A percentile compares a stretch with the other conserved stretches of the same genome.
Conservation (phyloP, 2,888 invertebrate species). For the Cheilosia pagana region DNA sequence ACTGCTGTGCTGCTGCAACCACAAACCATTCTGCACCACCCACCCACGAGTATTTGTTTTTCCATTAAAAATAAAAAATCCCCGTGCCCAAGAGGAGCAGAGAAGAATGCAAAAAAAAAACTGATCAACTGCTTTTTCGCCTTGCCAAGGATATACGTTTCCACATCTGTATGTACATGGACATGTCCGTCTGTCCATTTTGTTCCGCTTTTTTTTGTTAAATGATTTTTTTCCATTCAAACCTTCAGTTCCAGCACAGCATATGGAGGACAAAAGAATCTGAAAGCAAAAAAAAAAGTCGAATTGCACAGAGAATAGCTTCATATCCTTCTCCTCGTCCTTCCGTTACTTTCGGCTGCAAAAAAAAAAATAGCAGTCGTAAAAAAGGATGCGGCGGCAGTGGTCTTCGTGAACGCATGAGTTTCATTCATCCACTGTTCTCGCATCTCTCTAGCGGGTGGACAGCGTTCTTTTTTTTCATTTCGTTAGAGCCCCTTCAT, state of each 20-base stretch:
- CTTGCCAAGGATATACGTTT: slow-evolving; percentile 58
- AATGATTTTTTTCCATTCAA: slow-evolving; percentile 46
- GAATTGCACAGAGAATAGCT: slow-evolving; percentile 40
- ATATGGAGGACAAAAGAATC: slow-evolving; percentile 70
- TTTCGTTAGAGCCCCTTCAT: slow-evolving; percentile 41
- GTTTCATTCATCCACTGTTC: slow-evolving; percentile 61
- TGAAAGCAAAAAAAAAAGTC: slow-evolving; percentile 21
- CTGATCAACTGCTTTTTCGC: slow-evolving; percentile 63
- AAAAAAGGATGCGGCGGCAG: slow-evolving; percentile 40
- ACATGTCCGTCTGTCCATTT: slow-evolving; percentile 71
- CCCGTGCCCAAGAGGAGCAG: slow-evolving; percentile 37
- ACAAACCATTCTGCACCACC: slow-evolving; percentile 45
- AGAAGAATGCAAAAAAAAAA: slow-evolving; percentile 22
- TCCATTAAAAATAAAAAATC: slow-evolving; percentile 48
- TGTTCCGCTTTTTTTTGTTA: slow-evolving; percentile 62
- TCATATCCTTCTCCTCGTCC: slow-evolving; percentile 56
- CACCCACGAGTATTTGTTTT: slow-evolving; percentile 63
- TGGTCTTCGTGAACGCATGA: slow-evolving; percentile 62
- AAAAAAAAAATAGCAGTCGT: slow-evolving; percentile 24
- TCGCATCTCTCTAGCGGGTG: slow-evolving; percentile 34
- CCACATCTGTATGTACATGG: slow-evolving; percentile 47
- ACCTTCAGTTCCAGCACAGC: slow-evolving; percentile 58
- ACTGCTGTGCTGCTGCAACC: slow-evolving; percentile 40
- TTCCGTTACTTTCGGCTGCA: not conserved
- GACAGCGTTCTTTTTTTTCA: slow-evolving; percentile 16